Base-by-base conservation (phyloP, 2,113 vertebrate species). In the Polypterus senegalus region DNA sequence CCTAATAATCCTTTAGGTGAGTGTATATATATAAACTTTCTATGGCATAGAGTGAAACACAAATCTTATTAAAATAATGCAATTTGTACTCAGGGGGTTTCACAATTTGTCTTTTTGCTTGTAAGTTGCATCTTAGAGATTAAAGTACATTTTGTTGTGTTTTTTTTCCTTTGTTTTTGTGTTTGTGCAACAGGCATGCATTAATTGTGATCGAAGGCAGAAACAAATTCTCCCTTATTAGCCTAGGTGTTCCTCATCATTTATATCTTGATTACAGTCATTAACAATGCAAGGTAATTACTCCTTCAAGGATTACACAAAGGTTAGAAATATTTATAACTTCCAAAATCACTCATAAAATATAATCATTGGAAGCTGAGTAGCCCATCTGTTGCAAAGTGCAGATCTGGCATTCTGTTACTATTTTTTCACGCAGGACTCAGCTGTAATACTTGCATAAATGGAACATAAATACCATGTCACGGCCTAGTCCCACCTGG, bases 301-400 rank as follows among this genome's bases (percentile, higher is more conserved):
- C 11, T 58, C 43, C n/a, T 58, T 58, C 56, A 58, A 58, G 56
- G 43, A 58, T 58, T 44, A 58, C 27, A 45, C 56, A 58, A 58
- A 58, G 56, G 54, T 56, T 56, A 56, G 11, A 6, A 6, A 56
- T 56, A 56, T 56, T 58, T 58, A 58, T 3, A 45, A 43, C 3
- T 58, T 58, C 56, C 46, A 45, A 27, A 58, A 58, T 7, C 3
- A 58, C 43, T 58, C 56, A 45, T 58, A 43, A 76, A 76, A 70
- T 66, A 64, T 63, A 74, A 67, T 75, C 75, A 77, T 74, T 74
- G 60, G 51, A 27, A 55, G 63, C 71, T 58, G 58, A 68, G 65
- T 71, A 65, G 66, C 64, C 73, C 69, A 78, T 74, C 65, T 74
- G 51, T 66, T 0, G 0, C 61, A 74, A 68, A 69, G 51, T 6